Evolutionary conservation across 2,888 invertebrate species (phyloP).

Genomic region (Oxystoma pomonae): DNA sequence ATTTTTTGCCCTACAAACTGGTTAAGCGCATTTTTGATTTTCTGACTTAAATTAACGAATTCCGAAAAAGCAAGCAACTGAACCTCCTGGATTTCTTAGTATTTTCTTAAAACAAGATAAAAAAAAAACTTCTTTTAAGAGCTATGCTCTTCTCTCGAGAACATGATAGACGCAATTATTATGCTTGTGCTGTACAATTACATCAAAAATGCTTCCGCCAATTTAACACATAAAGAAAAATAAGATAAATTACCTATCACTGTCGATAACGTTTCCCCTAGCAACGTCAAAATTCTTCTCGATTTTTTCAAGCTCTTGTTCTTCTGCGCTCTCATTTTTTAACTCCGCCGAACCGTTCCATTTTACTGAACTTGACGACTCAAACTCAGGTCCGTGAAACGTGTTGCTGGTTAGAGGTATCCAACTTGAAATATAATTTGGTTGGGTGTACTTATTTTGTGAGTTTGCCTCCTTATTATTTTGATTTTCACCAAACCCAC

Average conservation of each 20-base stretch:
- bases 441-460: not conserved
- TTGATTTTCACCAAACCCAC: not conserved
- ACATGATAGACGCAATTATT: too few relatives aligned
- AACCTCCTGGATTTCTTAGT: too few relatives aligned
- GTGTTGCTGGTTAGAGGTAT: slow-evolving; percentile 35
- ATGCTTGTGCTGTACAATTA: too few relatives aligned
- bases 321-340: slow-evolving; percentile 35
- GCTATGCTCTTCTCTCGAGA: too few relatives aligned
- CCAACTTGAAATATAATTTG: slow-evolving; percentile 41
- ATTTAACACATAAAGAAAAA: not conserved
- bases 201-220: too few relatives aligned
- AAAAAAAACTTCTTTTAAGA: too few relatives aligned
- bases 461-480: not conserved
- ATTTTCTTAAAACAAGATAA: too few relatives aligned
- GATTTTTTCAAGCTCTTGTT: not conserved
- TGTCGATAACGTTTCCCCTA: slow-evolving; percentile 40
- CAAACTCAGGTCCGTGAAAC: not conserved
- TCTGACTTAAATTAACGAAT: too few relatives aligned
- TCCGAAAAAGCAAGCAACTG: too few relatives aligned
- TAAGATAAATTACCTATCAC: slow-evolving; percentile 37
- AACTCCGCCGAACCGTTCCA: slow-evolving; percentile 39
- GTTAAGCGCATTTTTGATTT: too few relatives aligned
- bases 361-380: slow-evolving; percentile 31
- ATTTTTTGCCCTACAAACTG: too few relatives aligned
- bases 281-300: not conserved